phyloP scores from a whole-genome alignment of 1,140 invertebrate species.

The Archivesica marissinica region DNA sequence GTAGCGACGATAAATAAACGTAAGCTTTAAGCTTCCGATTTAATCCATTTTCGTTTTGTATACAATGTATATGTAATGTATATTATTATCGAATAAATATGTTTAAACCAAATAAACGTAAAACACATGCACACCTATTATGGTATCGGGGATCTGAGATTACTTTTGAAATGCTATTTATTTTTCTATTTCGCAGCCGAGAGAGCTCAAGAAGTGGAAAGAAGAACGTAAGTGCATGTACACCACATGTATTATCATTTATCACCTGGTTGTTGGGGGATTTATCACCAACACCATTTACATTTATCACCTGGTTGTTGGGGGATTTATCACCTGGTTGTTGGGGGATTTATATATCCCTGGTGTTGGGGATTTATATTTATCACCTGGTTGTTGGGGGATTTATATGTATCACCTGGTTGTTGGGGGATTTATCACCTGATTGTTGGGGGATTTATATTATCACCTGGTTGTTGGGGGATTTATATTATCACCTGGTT shows the following conservation, averaged over 20 bases:
- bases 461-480: background rate
- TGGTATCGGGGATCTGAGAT: background rate
- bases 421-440: no score
- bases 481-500: background rate
- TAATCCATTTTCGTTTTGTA: no score
- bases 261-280: background rate
- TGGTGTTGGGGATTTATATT: no score
- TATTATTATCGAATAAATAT: no score
- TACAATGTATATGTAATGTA: no score
- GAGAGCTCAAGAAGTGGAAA: conserved; percentile 44
- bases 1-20: no score
- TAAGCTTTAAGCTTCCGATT: no score
- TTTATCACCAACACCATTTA: background rate
- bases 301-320: background rate
- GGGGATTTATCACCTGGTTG: no score
- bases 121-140: background rate
- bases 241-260: background rate
- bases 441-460: background rate
- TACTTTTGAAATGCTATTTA: background rate
- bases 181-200: conserved; percentile 41
- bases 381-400: background rate
- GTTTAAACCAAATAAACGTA: no score
- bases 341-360: background rate
- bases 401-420: background rate
- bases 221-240: conserved; percentile 33